These are phyloP conservation scores for Pasiphila rectangulata DNA, from an alignment of 2,888 invertebrate species.

Conservation along the genomic window DNA sequence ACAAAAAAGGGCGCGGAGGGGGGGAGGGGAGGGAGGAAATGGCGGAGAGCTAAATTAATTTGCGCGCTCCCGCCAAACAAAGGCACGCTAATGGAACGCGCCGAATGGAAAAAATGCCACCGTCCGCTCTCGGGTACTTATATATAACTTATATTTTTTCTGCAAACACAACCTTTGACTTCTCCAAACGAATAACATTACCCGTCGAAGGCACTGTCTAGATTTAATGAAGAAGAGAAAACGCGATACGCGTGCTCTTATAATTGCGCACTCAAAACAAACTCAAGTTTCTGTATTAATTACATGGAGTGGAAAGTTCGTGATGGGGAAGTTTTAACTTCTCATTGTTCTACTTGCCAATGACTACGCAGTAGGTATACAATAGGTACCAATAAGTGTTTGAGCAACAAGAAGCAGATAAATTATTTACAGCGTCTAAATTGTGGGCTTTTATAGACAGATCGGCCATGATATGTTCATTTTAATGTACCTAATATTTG, in stretches of 20 bases:
- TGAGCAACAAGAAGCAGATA: no score
- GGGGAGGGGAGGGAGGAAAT: constrained; percentile 72
- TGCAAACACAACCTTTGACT: constrained; percentile 80
- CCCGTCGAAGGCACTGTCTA: constrained; percentile 72
- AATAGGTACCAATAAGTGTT: no score
- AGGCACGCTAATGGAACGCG: constrained; percentile 82
- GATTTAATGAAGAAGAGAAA: constrained; percentile 71
- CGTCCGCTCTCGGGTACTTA: constrained; percentile 78
- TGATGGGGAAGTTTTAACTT: constrained; percentile 39
- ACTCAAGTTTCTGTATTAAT: constrained; percentile 58
- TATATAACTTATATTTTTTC: constrained; percentile 57
- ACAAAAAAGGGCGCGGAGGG: constrained; percentile 76
- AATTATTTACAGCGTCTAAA: no score
- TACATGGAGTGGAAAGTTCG: constrained; percentile 55
- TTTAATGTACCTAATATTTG: no score
- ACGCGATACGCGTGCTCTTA: constrained; percentile 55
- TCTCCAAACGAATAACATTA: constrained; percentile 79
- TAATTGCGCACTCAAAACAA: constrained; percentile 67
- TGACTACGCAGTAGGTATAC: constrained; percentile 3
- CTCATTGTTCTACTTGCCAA: constrained; percentile 31
- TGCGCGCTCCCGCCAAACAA: constrained; percentile 82
- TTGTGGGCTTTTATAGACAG: no score
- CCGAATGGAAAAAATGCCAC: constrained; percentile 82
- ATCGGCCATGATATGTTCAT: no score
- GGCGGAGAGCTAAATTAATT: constrained; percentile 81